Percentiles rank a stretch among this genome's conserved stretches.
These are phyloP conservation scores for Plestiodon gilberti DNA, from an alignment of 2,113 vertebrate genomes.

Conservation along the genomic window DNA sequence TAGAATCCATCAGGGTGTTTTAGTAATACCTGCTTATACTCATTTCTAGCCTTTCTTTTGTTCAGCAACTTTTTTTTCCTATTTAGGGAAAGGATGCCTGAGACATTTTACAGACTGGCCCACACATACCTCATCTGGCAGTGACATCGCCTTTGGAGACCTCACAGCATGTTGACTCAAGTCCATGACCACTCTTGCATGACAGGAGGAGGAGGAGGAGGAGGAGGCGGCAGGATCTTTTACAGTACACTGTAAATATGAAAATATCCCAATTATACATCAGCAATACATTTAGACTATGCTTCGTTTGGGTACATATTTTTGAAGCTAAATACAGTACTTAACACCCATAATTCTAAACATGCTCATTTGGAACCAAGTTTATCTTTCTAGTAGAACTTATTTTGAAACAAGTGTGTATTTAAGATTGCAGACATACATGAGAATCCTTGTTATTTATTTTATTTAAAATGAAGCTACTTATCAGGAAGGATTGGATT, in stretches of 20 bases:
- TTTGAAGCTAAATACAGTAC: neutral
- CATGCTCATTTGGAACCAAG: neutral
- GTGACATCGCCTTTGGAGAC: conserved; percentile 2
- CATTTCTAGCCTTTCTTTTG: conserved; percentile 7
- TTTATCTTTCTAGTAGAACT: neutral
- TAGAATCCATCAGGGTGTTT: conserved; percentile 16
- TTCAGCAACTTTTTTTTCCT: neutral
- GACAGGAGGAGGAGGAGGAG: neutral
- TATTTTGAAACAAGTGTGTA: neutral
- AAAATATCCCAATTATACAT: neutral
- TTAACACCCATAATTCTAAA: neutral
- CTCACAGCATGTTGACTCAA: conserved; percentile 23
- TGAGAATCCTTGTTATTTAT: neutral
- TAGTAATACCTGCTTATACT: neutral
- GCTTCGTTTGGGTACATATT: neutral
- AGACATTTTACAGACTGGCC: neutral
- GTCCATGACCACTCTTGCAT: neutral
- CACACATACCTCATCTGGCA: conserved; percentile 13
- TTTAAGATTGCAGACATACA: neutral
- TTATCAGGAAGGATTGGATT: neutral
- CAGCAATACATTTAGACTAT: neutral
- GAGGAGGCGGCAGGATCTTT: neutral
- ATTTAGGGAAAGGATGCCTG: neutral
- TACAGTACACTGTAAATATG: neutral
- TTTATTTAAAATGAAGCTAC: neutral